Evolutionary conservation across 2,113 vertebrate genomes (phyloP), one percentile per base, ranked within the genome.

Genomic region (Verasper variegatus): DNA sequence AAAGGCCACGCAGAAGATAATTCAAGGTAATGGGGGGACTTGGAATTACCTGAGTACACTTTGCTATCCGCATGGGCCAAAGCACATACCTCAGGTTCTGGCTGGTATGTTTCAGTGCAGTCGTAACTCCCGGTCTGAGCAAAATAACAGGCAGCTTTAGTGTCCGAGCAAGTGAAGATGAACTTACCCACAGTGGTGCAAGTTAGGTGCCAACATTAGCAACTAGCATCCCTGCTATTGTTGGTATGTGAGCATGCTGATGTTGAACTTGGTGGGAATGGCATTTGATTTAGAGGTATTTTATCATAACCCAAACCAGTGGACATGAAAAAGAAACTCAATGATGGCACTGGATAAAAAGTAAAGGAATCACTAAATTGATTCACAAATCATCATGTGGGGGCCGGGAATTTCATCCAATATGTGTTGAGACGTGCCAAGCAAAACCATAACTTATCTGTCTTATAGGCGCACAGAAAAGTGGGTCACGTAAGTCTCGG

Each of bases 41-140:
- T 0, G 57, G n/a, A 13, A 40, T 83, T 76, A 93, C 90, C 92
- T 86, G 59, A 66, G 49, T 11, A 27, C 10, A 35, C 49, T 45
- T 61, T 65, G 23, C 21, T 24, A 5, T 87, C 81, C 11, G 86
- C 63, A 10, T 23, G 51, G 55, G 35, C 56, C 52, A 56, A 58
- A 56, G 57, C 9, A 40, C 20, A 72, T 31, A n/a, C 76, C n/a
- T 60, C 78, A 71, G 60, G 51, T 60, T 75, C 21, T 56, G 75
- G 47, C 9, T 69, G 74, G 40, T 68, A 26, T 21, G 85, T 60
- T 61, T 86, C 81, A 83, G 26, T 56, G 23, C 0, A 71, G 31
- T 59, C 71, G 2, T 24, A 84, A 65, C 20, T 83, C 56, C 74
- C 89, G 9, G 62, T 89, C 92, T 94, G 84, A 79, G 4, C 85